Percentiles rank a stretch among this genome's conserved stretches.
phyloP scores from a whole-genome alignment of 2,113 vertebrate genomes.

The Oryzias celebensis region DNA sequence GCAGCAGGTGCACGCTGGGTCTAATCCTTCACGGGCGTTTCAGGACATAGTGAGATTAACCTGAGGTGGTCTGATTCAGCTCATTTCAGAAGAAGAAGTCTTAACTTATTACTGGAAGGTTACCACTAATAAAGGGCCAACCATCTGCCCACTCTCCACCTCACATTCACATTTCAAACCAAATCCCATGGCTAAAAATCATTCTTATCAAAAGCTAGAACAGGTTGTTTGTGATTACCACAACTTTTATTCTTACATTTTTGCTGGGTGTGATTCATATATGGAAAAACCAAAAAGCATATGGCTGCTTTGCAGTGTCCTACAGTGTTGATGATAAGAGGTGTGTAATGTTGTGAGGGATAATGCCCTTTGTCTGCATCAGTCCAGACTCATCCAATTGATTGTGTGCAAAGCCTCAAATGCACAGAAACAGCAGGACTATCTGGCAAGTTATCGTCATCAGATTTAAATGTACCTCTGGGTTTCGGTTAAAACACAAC shows the following conservation, averaged over 20 bases:
- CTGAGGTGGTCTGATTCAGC: conserved; percentile 69
- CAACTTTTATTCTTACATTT: background rate
- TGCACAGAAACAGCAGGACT: conserved; percentile 26
- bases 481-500: too few species aligned
- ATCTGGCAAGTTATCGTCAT: too few species aligned
- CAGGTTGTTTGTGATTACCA: background rate
- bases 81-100: conserved; percentile 37
- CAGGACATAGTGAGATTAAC: conserved; percentile 72
- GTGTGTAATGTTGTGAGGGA: conserved; percentile 26
- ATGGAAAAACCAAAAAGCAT: background rate
- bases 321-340: conserved; percentile 12
- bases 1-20: conserved; percentile 62
- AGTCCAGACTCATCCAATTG: conserved; percentile 61
- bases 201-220: background rate
- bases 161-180: conserved; percentile 10
- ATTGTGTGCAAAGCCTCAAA: conserved; percentile 63
- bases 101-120: conserved; percentile 47
- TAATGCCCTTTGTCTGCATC: conserved; percentile 10
- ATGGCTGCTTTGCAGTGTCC: background rate
- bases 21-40: conserved; percentile 71
- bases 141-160: conserved; percentile 43
- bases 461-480: too few species aligned
- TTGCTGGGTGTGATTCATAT: background rate
- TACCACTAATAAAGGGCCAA: conserved; percentile 43
- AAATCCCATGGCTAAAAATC: background rate